Conservation (phyloP, 2,888 invertebrate species). For the Hypselothyrea guttata region DNA sequence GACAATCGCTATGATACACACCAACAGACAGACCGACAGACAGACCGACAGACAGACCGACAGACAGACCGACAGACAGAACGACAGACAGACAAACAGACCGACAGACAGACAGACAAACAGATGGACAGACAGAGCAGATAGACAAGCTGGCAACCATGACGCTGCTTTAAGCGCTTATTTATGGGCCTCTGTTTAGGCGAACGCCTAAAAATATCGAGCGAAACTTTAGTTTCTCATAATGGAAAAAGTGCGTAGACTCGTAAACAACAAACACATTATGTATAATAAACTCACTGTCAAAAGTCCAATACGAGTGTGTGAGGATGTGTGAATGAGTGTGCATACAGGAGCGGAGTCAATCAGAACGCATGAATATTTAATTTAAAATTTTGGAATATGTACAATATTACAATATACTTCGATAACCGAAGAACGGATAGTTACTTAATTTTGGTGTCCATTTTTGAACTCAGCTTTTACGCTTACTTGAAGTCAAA, state of each 20-base stretch:
- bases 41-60: slow-evolving; percentile 4
- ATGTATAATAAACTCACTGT: slow-evolving; percentile 27
- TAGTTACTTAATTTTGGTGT: too few relatives aligned
- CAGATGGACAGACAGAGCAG: slow-evolving; percentile 14
- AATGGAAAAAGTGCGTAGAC: slow-evolving; percentile 45
- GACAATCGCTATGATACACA: slow-evolving; percentile 17
- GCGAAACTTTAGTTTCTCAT: slow-evolving; percentile 41
- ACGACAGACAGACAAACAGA: slow-evolving; percentile 1
- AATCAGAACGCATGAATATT: too few relatives aligned
- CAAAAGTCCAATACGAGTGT: not conserved
- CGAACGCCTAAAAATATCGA: slow-evolving; percentile 5
- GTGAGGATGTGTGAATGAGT: slow-evolving; percentile 2
- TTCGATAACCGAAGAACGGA: too few relatives aligned
- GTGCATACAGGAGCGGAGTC: slow-evolving; percentile 24
- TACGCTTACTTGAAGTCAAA: too few relatives aligned
- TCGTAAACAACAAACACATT: slow-evolving; percentile 52
- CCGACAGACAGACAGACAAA: slow-evolving; percentile 8
- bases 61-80: slow-evolving; percentile 16
- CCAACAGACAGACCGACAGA: not conserved
- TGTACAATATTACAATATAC: too few relatives aligned
- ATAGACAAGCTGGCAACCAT: slow-evolving; percentile 3
- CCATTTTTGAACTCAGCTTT: too few relatives aligned
- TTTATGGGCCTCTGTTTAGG: slow-evolving; percentile 51
- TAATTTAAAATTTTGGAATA: too few relatives aligned
- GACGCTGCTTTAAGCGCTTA: slow-evolving; percentile 42